Conservation (phyloP, 2,888 invertebrate genomes). For the Endotricha flammealis region DNA sequence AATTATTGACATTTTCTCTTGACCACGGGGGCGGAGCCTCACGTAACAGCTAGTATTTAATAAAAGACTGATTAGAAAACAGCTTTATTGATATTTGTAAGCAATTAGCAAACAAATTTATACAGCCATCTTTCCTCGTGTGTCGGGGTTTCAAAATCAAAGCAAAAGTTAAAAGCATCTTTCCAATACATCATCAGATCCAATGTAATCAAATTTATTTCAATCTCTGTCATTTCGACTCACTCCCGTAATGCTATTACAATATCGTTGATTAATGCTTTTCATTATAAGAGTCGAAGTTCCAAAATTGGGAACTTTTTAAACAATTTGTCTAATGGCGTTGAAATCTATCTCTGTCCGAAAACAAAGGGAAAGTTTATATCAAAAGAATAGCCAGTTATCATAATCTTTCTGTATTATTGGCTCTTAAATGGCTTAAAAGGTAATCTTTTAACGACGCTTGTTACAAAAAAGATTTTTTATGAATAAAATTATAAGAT, state of each 20-base stretch:
- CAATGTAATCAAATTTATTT: too few relatives aligned
- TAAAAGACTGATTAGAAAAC: too few relatives aligned
- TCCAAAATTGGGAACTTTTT: slow-evolving; percentile 44
- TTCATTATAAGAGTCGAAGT: slow-evolving; percentile 24
- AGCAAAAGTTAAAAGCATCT: too few relatives aligned
- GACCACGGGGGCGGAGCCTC: too few relatives aligned
- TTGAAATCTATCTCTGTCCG: slow-evolving; percentile 46
- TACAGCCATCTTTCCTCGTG: too few relatives aligned
- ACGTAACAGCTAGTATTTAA: too few relatives aligned
- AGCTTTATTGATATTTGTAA: too few relatives aligned
- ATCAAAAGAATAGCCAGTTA: slow-evolving; percentile 36
- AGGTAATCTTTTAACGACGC: not conserved
- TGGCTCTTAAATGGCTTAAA: slow-evolving; percentile 8
- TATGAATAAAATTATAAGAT: too few relatives aligned
- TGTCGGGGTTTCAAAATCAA: too few relatives aligned
- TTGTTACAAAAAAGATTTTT: not conserved
- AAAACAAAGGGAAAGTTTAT: slow-evolving; percentile 46
- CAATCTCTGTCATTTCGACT: slow-evolving; percentile 3
- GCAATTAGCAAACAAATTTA: too few relatives aligned
- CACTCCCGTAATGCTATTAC: slow-evolving; percentile 5
- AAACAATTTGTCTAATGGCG: slow-evolving; percentile 55
- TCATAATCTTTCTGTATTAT: slow-evolving; percentile 12
- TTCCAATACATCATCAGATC: too few relatives aligned
- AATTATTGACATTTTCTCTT: too few relatives aligned
- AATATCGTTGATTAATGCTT: slow-evolving; percentile 20